Conservation (phyloP, 35 echinoderm and acorn worm species). For the Holothuria glaberrima region DNA sequence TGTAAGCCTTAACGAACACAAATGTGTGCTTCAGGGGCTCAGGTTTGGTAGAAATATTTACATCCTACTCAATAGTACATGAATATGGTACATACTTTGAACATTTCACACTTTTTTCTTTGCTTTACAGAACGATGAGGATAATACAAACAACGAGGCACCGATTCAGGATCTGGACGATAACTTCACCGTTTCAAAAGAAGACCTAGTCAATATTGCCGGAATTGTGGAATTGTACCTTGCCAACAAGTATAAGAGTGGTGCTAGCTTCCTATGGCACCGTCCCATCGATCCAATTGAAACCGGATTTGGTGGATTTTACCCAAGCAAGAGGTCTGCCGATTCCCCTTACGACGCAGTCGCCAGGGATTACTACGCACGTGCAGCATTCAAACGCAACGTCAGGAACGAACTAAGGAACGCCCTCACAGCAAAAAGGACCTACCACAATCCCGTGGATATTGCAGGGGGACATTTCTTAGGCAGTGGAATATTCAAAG, state of each 20-base stretch:
- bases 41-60: no score
- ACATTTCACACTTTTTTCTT: no score
- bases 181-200: not conserved
- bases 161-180: not conserved
- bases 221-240: not conserved
- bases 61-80: no score
- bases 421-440: not conserved
- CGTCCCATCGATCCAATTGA: not conserved
- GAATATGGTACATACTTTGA: no score
- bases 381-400: slow-evolving; percentile 23
- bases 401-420: slow-evolving; percentile 7
- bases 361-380: not conserved
- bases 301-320: not conserved
- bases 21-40: no score
- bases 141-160: not conserved
- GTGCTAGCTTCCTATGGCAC: slow-evolving; percentile 12
- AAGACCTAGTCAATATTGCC: not conserved
- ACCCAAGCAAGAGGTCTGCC: not conserved
- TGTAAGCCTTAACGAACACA: no score
- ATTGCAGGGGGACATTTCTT: not conserved
- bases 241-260: not conserved
- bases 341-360: not conserved
- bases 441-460: not conserved
- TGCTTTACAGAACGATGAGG: not conserved
- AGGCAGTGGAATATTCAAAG: not conserved